These are phyloP conservation scores for Rhizoglyphus robini DNA, from an alignment of 1,140 invertebrate species.

Conservation along the genomic window DNA sequence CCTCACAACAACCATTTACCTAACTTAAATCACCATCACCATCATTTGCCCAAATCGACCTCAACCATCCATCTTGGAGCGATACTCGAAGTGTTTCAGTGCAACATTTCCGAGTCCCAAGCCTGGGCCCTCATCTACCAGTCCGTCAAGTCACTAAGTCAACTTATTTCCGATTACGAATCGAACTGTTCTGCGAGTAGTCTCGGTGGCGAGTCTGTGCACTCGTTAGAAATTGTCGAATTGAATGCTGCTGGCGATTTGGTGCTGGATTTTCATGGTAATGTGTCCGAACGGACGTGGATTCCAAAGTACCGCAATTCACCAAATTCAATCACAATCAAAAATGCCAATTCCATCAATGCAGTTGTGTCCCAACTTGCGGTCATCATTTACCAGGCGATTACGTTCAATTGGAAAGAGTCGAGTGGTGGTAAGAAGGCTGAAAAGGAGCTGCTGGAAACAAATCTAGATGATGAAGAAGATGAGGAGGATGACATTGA, in stretches of 20 bases:
- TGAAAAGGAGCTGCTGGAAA: conserved; percentile 45
- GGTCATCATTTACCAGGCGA: background rate
- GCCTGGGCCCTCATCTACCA: conserved; percentile 88
- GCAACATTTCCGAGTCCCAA: conserved; percentile 78
- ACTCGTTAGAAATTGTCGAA: background rate
- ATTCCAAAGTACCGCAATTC: background rate
- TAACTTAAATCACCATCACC: background rate
- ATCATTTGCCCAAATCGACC: background rate
- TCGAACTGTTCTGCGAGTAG: background rate
- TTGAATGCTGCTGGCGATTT: background rate
- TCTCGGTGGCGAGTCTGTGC: background rate
- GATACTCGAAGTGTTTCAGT: conserved; percentile 70
- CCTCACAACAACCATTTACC: background rate
- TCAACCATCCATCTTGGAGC: conserved; percentile 36
- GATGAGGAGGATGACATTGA: conserved; percentile 68
- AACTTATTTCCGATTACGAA: background rate
- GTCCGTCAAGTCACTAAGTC: conserved; percentile 44
- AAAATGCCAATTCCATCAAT: background rate
- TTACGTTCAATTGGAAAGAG: background rate
- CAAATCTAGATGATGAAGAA: conserved; percentile 63
- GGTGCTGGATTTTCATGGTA: background rate
- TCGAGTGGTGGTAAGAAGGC: background rate
- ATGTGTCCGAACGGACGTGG: background rate
- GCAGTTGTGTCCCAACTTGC: background rate
- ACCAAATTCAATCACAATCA: background rate